phyloP scores from a whole-genome alignment of 2,888 invertebrate species.

The Neoascia interrupta region DNA sequence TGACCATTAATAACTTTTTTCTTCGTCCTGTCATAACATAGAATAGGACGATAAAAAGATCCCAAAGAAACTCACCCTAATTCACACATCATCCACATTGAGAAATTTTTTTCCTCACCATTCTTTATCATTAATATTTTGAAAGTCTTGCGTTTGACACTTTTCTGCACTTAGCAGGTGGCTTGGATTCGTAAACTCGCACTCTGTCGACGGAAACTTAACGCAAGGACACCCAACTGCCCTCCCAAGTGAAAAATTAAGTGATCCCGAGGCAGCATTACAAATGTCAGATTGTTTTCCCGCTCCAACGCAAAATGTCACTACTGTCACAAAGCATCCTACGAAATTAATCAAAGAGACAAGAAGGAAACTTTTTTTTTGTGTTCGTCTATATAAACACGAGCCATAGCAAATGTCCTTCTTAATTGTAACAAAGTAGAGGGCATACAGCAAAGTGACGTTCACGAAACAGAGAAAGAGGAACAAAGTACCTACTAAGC shows the following conservation, averaged over 20 bases:
- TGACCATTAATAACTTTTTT: too few relatives aligned
- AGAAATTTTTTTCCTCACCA: not conserved
- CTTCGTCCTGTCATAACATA: too few relatives aligned
- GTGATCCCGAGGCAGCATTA: conserved; percentile 7
- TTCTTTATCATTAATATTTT: conserved; percentile 22
- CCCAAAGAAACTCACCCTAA: conserved; percentile 4
- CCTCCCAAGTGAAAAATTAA: conserved; percentile 26
- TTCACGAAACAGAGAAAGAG: conserved; percentile 10
- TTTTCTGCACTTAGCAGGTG: conserved; percentile 56
- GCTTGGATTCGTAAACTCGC: not conserved
- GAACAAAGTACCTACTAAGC: too few relatives aligned
- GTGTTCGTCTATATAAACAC: conserved; percentile 11
- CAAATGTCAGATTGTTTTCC: conserved; percentile 44
- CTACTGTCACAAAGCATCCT: conserved; percentile 37
- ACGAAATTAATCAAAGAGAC: conserved; percentile 54
- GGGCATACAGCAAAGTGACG: conserved; percentile 10
- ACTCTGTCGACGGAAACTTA: not conserved
- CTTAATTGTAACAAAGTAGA: conserved; percentile 60
- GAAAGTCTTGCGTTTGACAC: conserved; percentile 46
- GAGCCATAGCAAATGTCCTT: conserved; percentile 50
- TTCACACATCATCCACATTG: not conserved
- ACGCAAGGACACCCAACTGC: not conserved
- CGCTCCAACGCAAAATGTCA: conserved; percentile 39
- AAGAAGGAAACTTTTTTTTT: conserved; percentile 6
- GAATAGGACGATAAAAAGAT: too few relatives aligned